Evolutionary conservation across 2,888 invertebrate species (phyloP).

Genomic region (Drosophila eohydei): DNA sequence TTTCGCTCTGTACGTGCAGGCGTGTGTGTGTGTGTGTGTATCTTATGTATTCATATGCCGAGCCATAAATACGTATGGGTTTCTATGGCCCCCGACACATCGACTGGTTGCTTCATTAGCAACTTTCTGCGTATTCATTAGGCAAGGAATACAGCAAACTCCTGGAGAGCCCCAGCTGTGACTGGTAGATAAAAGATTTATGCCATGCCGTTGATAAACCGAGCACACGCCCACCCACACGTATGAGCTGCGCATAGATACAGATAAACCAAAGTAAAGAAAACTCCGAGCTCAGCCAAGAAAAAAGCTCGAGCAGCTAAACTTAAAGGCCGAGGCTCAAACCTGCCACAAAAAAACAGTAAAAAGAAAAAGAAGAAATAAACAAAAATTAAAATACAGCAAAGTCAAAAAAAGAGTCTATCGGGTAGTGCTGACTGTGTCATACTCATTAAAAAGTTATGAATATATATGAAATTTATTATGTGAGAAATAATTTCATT

Average conservation of each 20-base stretch:
- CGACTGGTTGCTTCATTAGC: constrained; percentile 75
- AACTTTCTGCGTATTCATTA: constrained; percentile 81
- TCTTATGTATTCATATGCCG: constrained; percentile 15
- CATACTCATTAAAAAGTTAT: not conserved
- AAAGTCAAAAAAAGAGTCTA: constrained; percentile 6
- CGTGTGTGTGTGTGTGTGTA: constrained; percentile 15
- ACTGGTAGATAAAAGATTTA: constrained; percentile 76
- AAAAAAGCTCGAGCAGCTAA: not conserved
- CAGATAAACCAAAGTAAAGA: constrained; percentile 48
- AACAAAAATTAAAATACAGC: constrained; percentile 45
- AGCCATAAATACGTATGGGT: constrained; percentile 19
- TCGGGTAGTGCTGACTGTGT: not conserved
- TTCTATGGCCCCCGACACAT: constrained; percentile 24
- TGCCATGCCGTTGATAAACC: constrained; percentile 72
- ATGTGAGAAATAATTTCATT: no score
- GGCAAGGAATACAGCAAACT: constrained; percentile 41
- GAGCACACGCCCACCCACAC: constrained; percentile 38
- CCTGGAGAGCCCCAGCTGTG: constrained; percentile 61
- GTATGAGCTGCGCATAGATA: constrained; percentile 40
- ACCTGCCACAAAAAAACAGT: constrained; percentile 14
- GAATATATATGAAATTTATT: not conserved
- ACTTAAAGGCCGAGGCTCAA: constrained; percentile 29
- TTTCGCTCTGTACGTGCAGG: constrained; percentile 2
- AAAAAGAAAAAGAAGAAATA: constrained; percentile 2
- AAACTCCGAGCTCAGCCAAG: constrained; percentile 23